Evolutionary conservation across 1,140 invertebrate genomes (phyloP).

Genomic region (Magallana ariakensis): DNA sequence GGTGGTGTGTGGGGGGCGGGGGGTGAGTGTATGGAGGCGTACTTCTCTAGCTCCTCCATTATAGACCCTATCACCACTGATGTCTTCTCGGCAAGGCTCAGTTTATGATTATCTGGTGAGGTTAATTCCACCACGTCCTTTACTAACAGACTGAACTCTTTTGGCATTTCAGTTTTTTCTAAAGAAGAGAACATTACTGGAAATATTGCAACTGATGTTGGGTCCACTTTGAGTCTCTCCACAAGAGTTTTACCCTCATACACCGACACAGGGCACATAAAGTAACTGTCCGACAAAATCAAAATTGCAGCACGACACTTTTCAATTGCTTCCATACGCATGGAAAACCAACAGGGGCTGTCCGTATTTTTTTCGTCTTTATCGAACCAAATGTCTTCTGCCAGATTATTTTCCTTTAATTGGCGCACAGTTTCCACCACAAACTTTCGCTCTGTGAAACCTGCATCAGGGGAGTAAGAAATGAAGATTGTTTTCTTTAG

Average conservation of each 20-base stretch:
- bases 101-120: slow-evolving; percentile 59
- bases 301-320: slow-evolving; percentile 76
- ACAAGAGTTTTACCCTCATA: slow-evolving; percentile 76
- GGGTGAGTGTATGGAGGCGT: slow-evolving; percentile 69
- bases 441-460: slow-evolving; percentile 77
- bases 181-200: slow-evolving; percentile 69
- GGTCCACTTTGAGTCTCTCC: slow-evolving; percentile 69
- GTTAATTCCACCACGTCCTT: slow-evolving; percentile 73
- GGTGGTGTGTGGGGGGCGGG: slow-evolving; percentile 65
- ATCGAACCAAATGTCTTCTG: slow-evolving; percentile 79
- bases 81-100: slow-evolving; percentile 76
- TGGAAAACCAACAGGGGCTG: slow-evolving; percentile 77
- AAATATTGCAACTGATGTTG: slow-evolving; percentile 72
- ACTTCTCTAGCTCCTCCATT: slow-evolving; percentile 76
- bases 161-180: slow-evolving; percentile 72
- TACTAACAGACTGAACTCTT: slow-evolving; percentile 66
- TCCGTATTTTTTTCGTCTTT: slow-evolving; percentile 78
- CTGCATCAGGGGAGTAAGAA: slow-evolving; percentile 78
- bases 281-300: slow-evolving; percentile 77
- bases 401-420: slow-evolving; percentile 77
- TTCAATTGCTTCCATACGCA: slow-evolving; percentile 77
- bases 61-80: slow-evolving; percentile 76
- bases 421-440: slow-evolving; percentile 76
- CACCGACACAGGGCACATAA: slow-evolving; percentile 76
- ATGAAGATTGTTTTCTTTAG: slow-evolving; percentile 77